These are phyloP conservation scores for Rhinoptilus africanus DNA, from an alignment of 2,113 vertebrate genomes.

Conservation along the genomic window DNA sequence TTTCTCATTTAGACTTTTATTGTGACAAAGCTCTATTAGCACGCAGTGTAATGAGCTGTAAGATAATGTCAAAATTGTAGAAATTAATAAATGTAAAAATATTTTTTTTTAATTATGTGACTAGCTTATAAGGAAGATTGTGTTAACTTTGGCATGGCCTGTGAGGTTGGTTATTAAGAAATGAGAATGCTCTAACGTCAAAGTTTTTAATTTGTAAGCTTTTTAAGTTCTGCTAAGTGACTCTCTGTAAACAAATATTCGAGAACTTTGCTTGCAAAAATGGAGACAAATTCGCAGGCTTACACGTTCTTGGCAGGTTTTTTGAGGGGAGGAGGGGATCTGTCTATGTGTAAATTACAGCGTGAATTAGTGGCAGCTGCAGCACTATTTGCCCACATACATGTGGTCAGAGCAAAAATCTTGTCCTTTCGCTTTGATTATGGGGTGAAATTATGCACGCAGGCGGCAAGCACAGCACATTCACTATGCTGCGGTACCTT, in stretches of 20 bases:
- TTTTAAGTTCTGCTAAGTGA: not conserved
- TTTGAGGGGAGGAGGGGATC: fast-evolving
- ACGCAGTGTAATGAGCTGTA: not conserved
- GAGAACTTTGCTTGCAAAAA: not conserved
- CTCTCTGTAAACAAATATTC: not conserved
- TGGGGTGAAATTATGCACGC: not conserved
- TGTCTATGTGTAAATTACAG: not conserved
- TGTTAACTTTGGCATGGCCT: not conserved
- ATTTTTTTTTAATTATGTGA: not conserved
- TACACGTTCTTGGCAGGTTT: not conserved
- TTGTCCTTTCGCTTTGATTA: not conserved
- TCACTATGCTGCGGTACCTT: not conserved
- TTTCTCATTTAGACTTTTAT: constrained; percentile 5
- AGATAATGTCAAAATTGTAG: not conserved
- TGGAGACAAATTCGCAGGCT: not conserved
- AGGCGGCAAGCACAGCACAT: not conserved
- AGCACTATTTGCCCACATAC: not conserved
- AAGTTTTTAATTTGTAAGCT: not conserved
- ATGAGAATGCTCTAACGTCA: not conserved
- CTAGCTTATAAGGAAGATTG: not conserved
- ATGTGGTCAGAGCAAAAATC: not conserved
- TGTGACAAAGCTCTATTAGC: not conserved
- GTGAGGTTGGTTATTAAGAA: not conserved
- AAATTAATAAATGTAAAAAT: not conserved
- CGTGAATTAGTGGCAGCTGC: not conserved